These are phyloP conservation scores for Drosophila lacteicornis DNA, from an alignment of 1,140 invertebrate species.

Conservation along the genomic window DNA sequence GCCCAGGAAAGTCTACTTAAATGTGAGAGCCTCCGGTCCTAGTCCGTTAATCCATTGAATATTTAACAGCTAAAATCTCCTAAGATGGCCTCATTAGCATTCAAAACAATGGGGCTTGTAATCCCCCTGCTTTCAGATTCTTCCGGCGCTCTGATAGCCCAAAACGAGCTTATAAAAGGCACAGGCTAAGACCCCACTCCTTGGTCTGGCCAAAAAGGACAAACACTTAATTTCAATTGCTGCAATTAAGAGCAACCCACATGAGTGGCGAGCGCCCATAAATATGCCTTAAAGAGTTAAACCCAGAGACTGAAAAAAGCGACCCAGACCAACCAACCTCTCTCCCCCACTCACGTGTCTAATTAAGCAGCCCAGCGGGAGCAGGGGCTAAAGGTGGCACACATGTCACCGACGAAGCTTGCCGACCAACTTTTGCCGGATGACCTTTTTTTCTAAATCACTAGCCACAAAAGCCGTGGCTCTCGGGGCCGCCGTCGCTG, in stretches of 20 bases:
- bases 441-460: slow-evolving; percentile 82
- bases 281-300: slow-evolving; percentile 76
- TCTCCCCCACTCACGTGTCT: slow-evolving; percentile 71
- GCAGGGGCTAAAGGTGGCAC: slow-evolving; percentile 34
- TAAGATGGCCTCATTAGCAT: slow-evolving; percentile 39
- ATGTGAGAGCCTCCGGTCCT: not conserved
- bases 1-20: slow-evolving; percentile 8
- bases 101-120: slow-evolving; percentile 35
- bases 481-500: slow-evolving; percentile 43
- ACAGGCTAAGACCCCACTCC: slow-evolving; percentile 31
- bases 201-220: slow-evolving; percentile 51
- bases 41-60: slow-evolving; percentile 32
- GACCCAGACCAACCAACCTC: not conserved
- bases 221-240: slow-evolving; percentile 80
- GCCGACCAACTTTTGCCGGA: slow-evolving; percentile 60
- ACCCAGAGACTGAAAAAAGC: slow-evolving; percentile 36
- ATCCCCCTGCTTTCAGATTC: slow-evolving; percentile 23
- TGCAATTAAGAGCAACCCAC: slow-evolving; percentile 76
- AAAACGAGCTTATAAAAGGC: slow-evolving; percentile 66
- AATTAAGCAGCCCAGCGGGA: slow-evolving; percentile 61
- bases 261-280: slow-evolving; percentile 50
- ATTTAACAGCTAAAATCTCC: slow-evolving; percentile 26
- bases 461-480: slow-evolving; percentile 64
- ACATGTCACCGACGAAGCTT: slow-evolving; percentile 63
- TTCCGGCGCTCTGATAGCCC: slow-evolving; percentile 8